Percentiles rank a stretch among this genome's conserved stretches.
Evolutionary conservation across 2,113 vertebrate genomes (phyloP).

Genomic region (Amblyornis subalaris): DNA sequence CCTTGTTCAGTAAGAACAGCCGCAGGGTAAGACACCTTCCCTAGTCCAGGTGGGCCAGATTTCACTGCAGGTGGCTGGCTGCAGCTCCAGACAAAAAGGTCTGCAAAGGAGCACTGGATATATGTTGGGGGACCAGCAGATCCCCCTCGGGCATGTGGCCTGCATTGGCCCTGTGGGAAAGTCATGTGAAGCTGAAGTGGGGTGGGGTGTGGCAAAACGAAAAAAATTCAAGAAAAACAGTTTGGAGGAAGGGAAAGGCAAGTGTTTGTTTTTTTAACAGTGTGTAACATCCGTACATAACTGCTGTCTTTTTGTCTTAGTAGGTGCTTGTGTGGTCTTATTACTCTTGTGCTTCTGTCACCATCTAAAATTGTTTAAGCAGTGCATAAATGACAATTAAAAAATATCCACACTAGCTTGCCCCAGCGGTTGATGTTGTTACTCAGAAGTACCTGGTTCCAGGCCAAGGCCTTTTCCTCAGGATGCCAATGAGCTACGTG

Average conservation of each 20-base stretch:
- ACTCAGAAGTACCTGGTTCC: background rate
- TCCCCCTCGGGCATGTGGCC: accelerated
- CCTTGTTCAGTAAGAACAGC: background rate
- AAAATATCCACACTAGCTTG: background rate
- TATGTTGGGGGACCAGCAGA: background rate
- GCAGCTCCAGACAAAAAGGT: background rate
- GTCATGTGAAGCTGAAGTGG: background rate
- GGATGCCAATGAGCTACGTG: slow-evolving; percentile 42
- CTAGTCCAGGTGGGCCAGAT: background rate
- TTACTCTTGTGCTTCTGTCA: background rate
- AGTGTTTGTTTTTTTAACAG: background rate
- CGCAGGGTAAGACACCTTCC: background rate
- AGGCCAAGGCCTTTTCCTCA: slow-evolving; percentile 46
- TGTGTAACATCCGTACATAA: background rate
- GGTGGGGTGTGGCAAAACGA: background rate
- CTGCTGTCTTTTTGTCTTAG: background rate
- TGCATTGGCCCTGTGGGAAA: background rate
- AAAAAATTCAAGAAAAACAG: background rate
- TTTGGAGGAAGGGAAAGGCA: background rate
- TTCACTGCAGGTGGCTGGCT: background rate
- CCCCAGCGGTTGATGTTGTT: background rate
- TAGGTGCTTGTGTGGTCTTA: background rate
- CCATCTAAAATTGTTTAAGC: background rate
- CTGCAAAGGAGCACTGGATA: background rate
- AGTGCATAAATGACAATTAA: background rate